These are phyloP conservation scores for Embiotoca jacksoni DNA, from an alignment of 2,113 vertebrate genomes.

Conservation along the genomic window DNA sequence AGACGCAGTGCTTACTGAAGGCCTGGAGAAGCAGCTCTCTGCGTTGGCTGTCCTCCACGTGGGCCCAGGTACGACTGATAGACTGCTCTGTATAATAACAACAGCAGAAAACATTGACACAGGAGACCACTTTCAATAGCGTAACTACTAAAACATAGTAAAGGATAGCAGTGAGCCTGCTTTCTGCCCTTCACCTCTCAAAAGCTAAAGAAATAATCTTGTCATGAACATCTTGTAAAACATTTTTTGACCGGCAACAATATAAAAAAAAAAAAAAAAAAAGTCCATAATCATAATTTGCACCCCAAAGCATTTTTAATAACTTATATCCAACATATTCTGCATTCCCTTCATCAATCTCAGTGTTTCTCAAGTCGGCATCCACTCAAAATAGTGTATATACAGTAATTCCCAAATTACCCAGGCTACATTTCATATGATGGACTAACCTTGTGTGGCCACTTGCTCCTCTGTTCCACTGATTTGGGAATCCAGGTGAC, in stretches of 20 bases:
- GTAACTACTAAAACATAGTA: neutral
- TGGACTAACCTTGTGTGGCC: constrained; percentile 82
- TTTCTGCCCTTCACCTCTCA: neutral
- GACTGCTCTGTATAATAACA: constrained; percentile 69
- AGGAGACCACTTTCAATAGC: neutral
- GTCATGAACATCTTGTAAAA: too few species aligned
- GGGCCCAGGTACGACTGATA: constrained; percentile 58
- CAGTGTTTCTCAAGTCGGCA: too few species aligned
- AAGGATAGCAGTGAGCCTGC: neutral
- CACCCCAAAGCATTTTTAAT: too few species aligned
- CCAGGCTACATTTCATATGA: neutral
- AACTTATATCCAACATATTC: too few species aligned
- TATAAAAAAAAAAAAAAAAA: too few species aligned
- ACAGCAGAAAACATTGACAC: neutral
- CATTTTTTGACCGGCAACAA: too few species aligned
- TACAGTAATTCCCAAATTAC: neutral
- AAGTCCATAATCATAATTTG: too few species aligned
- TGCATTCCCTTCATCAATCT: neutral
- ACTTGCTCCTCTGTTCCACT: constrained; percentile 84
- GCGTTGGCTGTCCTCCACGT: constrained; percentile 66
- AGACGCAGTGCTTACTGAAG: constrained; percentile 69
- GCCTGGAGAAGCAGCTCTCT: constrained; percentile 79
- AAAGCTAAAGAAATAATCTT: too few species aligned
- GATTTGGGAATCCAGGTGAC: constrained; percentile 86
- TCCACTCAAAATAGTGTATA: neutral